phyloP scores from a whole-genome alignment of 2,113 vertebrate genomes.

The Antechinus stuartii region DNA sequence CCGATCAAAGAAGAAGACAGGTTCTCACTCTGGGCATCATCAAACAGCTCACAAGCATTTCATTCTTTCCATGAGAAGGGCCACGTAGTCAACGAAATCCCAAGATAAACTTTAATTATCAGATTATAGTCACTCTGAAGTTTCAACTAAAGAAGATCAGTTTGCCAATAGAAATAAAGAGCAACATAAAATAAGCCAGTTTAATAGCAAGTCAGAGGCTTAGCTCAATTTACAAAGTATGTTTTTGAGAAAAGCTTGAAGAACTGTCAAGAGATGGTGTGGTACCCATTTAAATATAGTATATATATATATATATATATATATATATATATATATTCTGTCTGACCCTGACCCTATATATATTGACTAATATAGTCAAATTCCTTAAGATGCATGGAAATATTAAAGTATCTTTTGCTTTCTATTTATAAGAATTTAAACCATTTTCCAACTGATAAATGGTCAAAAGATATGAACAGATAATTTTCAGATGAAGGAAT shows the following conservation, averaged over 20 bases:
- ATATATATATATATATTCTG: no score
- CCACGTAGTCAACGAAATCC: neutral
- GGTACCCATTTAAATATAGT: neutral
- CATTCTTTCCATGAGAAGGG: neutral
- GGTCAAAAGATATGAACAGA: no score
- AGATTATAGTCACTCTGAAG: neutral
- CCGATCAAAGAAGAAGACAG: neutral
- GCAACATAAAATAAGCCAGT: neutral
- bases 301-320: no score
- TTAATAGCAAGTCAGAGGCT: neutral
- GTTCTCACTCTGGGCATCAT: neutral
- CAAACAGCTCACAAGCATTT: neutral
- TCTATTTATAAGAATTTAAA: neutral
- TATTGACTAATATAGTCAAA: neutral
- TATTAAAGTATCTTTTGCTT: neutral
- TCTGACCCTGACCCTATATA: no score
- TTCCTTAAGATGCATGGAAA: neutral
- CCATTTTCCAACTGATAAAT: no score
- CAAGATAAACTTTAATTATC: neutral
- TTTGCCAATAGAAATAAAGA: neutral
- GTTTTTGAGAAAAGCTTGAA: neutral
- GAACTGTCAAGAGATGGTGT: neutral
- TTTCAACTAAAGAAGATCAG: neutral
- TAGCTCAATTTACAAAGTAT: neutral
- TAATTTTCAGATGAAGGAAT: no score